Conservation (phyloP, 2,888 invertebrate genomes). For the Lymantria monacha region DNA sequence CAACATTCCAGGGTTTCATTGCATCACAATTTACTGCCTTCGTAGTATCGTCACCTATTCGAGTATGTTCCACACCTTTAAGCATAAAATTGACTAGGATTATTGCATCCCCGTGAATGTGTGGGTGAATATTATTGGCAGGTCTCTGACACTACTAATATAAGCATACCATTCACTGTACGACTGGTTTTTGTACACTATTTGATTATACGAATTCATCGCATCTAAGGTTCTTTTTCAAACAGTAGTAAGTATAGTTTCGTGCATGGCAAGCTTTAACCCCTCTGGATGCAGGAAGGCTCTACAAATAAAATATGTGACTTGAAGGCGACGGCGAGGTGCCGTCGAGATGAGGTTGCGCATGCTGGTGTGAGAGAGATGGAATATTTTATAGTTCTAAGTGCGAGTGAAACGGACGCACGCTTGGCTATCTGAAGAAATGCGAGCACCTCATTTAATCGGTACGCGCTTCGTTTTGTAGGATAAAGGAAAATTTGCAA, state of each 20-base stretch:
- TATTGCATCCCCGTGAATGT: constrained; percentile 65
- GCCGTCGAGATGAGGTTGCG: constrained; percentile 76
- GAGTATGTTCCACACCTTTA: constrained; percentile 48
- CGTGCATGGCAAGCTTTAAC: constrained; percentile 66
- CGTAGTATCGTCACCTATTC: constrained; percentile 51
- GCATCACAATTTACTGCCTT: constrained; percentile 53
- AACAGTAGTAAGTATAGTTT: constrained; percentile 40
- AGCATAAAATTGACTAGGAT: constrained; percentile 69
- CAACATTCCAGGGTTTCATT: constrained; percentile 51
- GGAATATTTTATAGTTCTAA: constrained; percentile 17
- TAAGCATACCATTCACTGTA: constrained; percentile 52
- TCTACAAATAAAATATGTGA: constrained; percentile 82
- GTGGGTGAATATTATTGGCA: constrained; percentile 79
- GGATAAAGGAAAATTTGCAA: constrained; percentile 74
- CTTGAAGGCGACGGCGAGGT: constrained; percentile 79
- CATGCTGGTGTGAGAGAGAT: constrained; percentile 59
- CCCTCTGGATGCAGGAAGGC: constrained; percentile 77
- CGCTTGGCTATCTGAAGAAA: constrained; percentile 78
- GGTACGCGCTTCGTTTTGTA: constrained; percentile 78
- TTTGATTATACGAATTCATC: constrained; percentile 25
- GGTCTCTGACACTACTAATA: constrained; percentile 63
- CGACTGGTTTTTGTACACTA: constrained; percentile 36
- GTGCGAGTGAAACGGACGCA: constrained; percentile 50
- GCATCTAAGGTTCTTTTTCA: constrained; percentile 33
- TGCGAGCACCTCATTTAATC: constrained; percentile 82